Conservation (phyloP, 2,797 vertebrate species). For the Rhynchonycteris naso region DNA sequence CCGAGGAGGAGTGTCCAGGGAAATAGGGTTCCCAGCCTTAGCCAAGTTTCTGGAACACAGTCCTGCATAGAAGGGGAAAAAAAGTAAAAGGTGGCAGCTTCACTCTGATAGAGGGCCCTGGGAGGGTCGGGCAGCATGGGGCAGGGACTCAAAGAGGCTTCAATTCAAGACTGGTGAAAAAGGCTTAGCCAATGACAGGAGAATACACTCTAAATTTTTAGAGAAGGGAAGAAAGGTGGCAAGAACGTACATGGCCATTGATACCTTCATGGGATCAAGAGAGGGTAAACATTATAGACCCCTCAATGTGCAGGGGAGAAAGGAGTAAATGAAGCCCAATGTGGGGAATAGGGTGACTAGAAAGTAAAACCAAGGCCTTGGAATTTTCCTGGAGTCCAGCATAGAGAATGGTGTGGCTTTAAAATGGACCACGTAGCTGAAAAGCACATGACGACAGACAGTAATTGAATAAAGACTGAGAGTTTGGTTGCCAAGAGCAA, state of each 20-base stretch:
- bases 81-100: neutral
- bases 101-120: neutral
- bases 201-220: neutral
- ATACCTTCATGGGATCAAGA: neutral
- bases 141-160: neutral
- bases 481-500: constrained; percentile 78
- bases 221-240: neutral
- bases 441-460: constrained; percentile 45
- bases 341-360: neutral
- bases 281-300: neutral
- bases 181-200: neutral
- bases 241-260: neutral
- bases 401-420: neutral
- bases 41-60: neutral
- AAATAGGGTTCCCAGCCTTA: neutral
- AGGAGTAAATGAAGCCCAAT: neutral
- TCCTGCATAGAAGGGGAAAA: neutral
- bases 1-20: neutral
- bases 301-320: neutral
- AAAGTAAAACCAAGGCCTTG: neutral
- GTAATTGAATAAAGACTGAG: constrained; percentile 69
- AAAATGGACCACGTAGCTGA: neutral
- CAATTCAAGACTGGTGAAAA: neutral
- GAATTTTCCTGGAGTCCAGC: neutral
- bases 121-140: neutral